Conservation (phyloP, 1,140 invertebrate genomes). For the Aphelenchoides fujianensis region DNA sequence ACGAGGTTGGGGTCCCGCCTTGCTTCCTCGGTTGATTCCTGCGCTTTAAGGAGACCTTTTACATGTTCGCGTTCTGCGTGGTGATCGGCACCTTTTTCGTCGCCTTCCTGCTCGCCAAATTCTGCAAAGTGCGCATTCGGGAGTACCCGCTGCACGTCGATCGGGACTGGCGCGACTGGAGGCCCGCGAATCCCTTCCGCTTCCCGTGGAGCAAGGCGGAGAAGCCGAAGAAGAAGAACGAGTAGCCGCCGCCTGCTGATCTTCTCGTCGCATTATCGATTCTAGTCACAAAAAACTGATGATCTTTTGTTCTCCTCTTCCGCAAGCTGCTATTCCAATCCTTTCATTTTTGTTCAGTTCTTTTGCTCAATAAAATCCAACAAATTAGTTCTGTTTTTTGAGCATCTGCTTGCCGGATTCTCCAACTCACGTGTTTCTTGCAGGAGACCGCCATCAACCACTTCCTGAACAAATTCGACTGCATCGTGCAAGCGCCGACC, state of each 20-base stretch:
- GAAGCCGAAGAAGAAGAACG: background rate
- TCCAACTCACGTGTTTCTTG: conserved; percentile 15
- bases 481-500: conserved; percentile 61
- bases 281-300: no score
- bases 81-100: conserved; percentile 40
- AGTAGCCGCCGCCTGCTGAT: background rate
- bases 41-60: conserved; percentile 47
- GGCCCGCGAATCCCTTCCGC: conserved; percentile 43
- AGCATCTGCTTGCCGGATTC: background rate
- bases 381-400: background rate
- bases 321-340: background rate
- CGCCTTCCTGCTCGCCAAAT: conserved; percentile 37
- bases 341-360: background rate
- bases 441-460: conserved; percentile 44
- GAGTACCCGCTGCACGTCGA: conserved; percentile 46
- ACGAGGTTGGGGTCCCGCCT: conserved; percentile 47
- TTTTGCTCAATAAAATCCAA: background rate
- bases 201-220: conserved; percentile 36
- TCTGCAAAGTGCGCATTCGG: conserved; percentile 39
- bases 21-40: background rate
- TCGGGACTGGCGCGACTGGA: conserved; percentile 49
- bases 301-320: background rate
- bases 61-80: conserved; percentile 45
- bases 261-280: background rate
- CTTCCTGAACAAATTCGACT: conserved; percentile 52